Evolutionary conservation across 2,888 invertebrate species (phyloP).

Genomic region (Tachina grossa): DNA sequence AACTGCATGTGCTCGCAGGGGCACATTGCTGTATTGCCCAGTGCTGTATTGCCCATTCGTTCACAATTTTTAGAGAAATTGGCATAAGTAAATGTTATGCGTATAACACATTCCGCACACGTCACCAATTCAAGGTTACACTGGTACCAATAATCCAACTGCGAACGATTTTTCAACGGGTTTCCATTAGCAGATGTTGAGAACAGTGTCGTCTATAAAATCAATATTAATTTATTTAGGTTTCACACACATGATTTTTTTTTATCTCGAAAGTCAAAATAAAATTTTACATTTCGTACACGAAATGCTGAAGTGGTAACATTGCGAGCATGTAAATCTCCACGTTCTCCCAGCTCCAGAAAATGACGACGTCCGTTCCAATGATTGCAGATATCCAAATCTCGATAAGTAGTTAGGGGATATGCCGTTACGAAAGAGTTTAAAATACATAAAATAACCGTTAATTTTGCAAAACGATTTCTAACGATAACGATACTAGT

Average conservation of each 20-base stretch:
- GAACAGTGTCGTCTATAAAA: slow-evolving; percentile 76
- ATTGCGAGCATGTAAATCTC: slow-evolving; percentile 82
- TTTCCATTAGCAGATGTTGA: slow-evolving; percentile 73
- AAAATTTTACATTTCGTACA: slow-evolving; percentile 74
- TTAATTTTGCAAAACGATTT: slow-evolving; percentile 44
- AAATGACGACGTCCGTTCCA: slow-evolving; percentile 83
- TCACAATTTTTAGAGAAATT: slow-evolving; percentile 81
- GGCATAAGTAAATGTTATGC: slow-evolving; percentile 80
- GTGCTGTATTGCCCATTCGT: slow-evolving; percentile 76
- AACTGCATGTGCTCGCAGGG: slow-evolving; percentile 87
- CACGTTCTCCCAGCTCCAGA: slow-evolving; percentile 82
- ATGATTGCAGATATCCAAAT: slow-evolving; percentile 82
- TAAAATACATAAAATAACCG: slow-evolving; percentile 54
- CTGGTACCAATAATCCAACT: slow-evolving; percentile 83
- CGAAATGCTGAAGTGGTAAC: slow-evolving; percentile 81
- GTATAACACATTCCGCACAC: slow-evolving; percentile 87
- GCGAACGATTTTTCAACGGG: slow-evolving; percentile 76
- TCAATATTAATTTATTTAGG: slow-evolving; percentile 33
- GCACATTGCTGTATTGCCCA: slow-evolving; percentile 79
- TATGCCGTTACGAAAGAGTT: slow-evolving; percentile 73
- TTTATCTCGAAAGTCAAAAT: background rate
- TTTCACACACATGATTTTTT: background rate
- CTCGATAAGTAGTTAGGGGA: slow-evolving; percentile 79
- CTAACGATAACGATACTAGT: slow-evolving; percentile 42
- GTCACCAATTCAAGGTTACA: slow-evolving; percentile 88